These are phyloP conservation scores for Rousettus leschenaultii DNA, from an alignment of 2,113 vertebrate genomes.

Conservation along the genomic window DNA sequence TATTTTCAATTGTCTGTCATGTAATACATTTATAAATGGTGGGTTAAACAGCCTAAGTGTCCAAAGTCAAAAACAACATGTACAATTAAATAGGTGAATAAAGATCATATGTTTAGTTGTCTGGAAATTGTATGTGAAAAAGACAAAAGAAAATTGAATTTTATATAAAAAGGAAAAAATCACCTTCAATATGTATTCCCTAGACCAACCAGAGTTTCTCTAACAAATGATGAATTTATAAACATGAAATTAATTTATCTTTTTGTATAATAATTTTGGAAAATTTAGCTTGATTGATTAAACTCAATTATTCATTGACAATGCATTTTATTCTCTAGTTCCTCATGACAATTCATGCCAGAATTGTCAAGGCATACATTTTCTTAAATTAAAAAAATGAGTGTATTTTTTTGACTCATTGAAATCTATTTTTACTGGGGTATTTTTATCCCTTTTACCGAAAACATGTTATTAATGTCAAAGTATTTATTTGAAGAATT, in stretches of 20 bases:
- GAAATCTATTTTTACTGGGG: not conserved
- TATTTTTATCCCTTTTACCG: not conserved
- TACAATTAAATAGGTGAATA: not conserved
- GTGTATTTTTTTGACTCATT: not conserved
- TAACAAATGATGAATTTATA: not conserved
- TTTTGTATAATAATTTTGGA: not conserved
- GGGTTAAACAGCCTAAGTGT: not conserved
- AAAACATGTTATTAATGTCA: not conserved
- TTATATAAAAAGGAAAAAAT: not conserved
- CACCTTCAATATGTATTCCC: not conserved
- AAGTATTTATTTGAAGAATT: not conserved
- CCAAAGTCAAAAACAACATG: not conserved
- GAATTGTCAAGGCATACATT: not conserved
- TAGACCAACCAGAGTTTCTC: not conserved
- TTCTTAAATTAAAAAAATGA: not conserved
- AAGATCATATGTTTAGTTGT: not conserved
- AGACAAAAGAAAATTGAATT: not conserved
- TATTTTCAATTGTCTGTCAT: not conserved
- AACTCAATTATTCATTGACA: slow-evolving; percentile 12
- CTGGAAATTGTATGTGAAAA: not conserved
- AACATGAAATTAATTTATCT: not conserved
- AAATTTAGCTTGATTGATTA: slow-evolving; percentile 33
- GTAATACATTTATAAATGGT: not conserved
- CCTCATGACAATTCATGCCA: not conserved
- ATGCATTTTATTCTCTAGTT: not conserved